Base-by-base conservation (phyloP, 1,140 invertebrate species). In the Aphaenogaster floridana region DNA sequence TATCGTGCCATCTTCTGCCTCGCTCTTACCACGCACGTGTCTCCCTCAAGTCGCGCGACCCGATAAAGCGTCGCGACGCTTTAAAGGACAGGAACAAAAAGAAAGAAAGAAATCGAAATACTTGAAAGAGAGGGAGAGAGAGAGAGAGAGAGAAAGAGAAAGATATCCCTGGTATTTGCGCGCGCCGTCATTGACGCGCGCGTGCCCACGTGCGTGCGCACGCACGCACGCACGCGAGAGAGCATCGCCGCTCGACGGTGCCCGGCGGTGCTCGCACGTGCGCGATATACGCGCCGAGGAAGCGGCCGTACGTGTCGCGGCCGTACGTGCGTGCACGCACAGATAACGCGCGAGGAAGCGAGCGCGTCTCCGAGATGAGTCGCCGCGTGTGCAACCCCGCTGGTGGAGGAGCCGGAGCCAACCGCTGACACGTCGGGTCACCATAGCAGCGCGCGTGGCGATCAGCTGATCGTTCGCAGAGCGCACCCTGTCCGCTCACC, bases 391-490 rank as follows among this genome's bases (percentile, higher is more conserved):
- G 89, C 86, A 86, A 71, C 50, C 76, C 76, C 63, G 42, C 36
- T 72, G 69, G 15, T 17, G 80, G 68, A 59, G 21, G 39, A 83
- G 34, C 52, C 66, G 71, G 83, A 80, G 54, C 45, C 45, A 34
- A 64, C 34, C 86, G 76, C 69, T 85, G 89, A 86, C 52, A 83
- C 63, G 87, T 68, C 78, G 13, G 28, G 92, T 92, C 91, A 88
- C 88, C 92, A 91, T 92, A 92, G 92, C 84, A 92, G 80, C 91
- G 92, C 94, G 93, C 93, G 92, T 94, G 93, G 89, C 93, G 92
- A 95, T 95, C 94, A 95, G 94, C 94, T 95, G 94, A 94, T 94
- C 92, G 89, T 69, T 52, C 79, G 52, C 59, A 17, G 52, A 50
- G 54, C 72, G 78, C 77, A 61, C 81, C 76, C 79, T 78, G 72